phyloP scores from a whole-genome alignment of 2,113 vertebrate genomes.

The Pristiophorus japonicus region DNA sequence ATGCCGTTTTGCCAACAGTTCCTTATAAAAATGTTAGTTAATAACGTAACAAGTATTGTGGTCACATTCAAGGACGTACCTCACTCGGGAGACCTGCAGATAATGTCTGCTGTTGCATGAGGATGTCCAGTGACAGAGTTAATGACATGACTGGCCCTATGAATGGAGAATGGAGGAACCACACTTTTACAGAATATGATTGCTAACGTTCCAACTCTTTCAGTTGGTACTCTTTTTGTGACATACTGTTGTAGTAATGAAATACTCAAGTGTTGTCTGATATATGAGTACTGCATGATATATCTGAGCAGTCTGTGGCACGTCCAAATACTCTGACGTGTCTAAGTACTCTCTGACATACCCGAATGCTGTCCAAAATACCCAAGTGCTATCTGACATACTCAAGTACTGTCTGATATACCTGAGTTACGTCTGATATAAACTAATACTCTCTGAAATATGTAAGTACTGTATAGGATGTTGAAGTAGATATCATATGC shows the following conservation, averaged over 20 bases:
- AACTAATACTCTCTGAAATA: too few species aligned
- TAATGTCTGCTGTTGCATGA: neutral
- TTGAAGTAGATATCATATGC: too few species aligned
- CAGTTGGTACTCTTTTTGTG: neutral
- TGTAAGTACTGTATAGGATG: too few species aligned
- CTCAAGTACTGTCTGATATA: too few species aligned
- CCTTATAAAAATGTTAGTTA: neutral
- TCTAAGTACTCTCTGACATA: neutral
- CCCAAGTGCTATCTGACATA: too few species aligned
- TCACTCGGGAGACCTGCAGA: neutral
- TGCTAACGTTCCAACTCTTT: neutral
- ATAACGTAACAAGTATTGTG: neutral
- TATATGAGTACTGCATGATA: neutral
- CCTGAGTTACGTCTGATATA: too few species aligned
- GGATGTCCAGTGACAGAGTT: neutral
- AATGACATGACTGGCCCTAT: neutral
- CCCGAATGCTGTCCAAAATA: too few species aligned
- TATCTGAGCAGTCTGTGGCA: neutral
- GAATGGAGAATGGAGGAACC: neutral
- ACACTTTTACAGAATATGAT: neutral
- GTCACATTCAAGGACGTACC: neutral
- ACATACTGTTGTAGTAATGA: neutral
- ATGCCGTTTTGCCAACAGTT: neutral
- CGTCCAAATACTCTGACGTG: neutral
- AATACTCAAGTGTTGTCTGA: neutral